Percentiles rank a stretch among this genome's conserved stretches.
Conservation (phyloP, 1,140 invertebrate species). For the Vanessa atalanta region DNA sequence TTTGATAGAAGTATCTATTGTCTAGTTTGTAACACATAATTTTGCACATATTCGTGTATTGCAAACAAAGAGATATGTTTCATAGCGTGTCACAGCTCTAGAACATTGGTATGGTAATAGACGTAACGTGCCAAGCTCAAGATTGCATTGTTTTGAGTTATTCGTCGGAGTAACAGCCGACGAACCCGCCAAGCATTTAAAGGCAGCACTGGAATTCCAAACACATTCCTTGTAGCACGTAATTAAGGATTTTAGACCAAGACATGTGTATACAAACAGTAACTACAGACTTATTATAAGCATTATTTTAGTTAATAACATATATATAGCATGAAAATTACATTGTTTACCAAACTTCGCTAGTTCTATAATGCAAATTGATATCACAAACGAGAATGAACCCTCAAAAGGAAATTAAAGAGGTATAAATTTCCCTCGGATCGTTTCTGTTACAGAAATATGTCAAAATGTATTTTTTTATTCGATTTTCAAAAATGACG, state of each 20-base stretch:
- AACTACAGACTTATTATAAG: too few relatives aligned
- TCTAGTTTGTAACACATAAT: not conserved
- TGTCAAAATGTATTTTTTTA: conserved; percentile 3
- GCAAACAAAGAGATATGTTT: not conserved
- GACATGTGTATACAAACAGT: too few relatives aligned
- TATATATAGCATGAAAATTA: not conserved
- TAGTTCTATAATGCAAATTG: not conserved
- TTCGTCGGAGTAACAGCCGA: conserved; percentile 1
- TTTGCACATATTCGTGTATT: not conserved
- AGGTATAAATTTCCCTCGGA: not conserved
- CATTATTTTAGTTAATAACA: too few relatives aligned
- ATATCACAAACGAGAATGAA: too few relatives aligned
- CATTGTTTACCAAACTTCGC: not conserved
- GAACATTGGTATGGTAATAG: conserved; percentile 21
- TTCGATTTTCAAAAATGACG: not conserved
- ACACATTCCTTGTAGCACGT: not conserved
- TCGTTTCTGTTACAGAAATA: not conserved
- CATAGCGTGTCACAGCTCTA: conserved; percentile 9
- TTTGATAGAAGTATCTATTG: not conserved
- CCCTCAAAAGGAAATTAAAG: conserved; percentile 7
- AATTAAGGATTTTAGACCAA: not conserved
- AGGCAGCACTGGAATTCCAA: not conserved
- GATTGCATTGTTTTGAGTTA: conserved; percentile 30
- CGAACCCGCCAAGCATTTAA: conserved; percentile 21
- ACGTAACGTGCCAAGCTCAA: conserved; percentile 26